These are phyloP conservation scores for Arctia plantaginis DNA, from an alignment of 2,888 invertebrate species.

Conservation along the genomic window DNA sequence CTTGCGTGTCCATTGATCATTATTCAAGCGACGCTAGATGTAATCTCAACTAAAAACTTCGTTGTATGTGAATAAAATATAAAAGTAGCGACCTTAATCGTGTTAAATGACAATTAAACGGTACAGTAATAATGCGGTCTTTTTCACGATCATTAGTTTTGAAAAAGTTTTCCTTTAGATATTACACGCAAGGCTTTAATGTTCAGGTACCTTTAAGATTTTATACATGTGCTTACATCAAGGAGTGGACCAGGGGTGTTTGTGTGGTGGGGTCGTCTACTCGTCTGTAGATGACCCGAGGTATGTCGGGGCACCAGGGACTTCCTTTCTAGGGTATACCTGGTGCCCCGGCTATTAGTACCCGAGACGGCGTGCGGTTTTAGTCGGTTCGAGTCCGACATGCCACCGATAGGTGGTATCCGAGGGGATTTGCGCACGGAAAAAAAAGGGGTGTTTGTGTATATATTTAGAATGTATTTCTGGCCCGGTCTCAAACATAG, in stretches of 20 bases:
- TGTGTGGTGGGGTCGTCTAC: no score
- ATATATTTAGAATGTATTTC: no score
- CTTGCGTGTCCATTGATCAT: slow-evolving; percentile 44
- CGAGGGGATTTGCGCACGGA: no score
- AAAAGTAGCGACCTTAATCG: slow-evolving; percentile 21
- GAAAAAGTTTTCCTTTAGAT: slow-evolving; percentile 5
- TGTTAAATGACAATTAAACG: slow-evolving; percentile 20
- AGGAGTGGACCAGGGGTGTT: neutral
- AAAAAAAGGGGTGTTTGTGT: no score
- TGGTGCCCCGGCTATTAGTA: no score
- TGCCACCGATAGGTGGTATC: no score
- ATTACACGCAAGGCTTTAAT: slow-evolving; percentile 11
- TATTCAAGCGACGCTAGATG: slow-evolving; percentile 31
- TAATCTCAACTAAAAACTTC: slow-evolving; percentile 34
- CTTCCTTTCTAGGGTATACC: no score
- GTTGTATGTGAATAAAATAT: slow-evolving; percentile 24
- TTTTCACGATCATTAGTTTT: slow-evolving; percentile 7
- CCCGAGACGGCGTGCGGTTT: no score
- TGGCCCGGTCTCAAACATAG: no score
- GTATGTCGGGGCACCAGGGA: no score
- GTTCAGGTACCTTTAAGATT: neutral
- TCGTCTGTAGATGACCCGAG: no score
- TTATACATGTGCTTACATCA: neutral
- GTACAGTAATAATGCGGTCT: slow-evolving; percentile 11
- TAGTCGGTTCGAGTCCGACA: no score